Evolutionary conservation across 2,797 vertebrate species (phyloP).

Genomic region (Anas acuta): DNA sequence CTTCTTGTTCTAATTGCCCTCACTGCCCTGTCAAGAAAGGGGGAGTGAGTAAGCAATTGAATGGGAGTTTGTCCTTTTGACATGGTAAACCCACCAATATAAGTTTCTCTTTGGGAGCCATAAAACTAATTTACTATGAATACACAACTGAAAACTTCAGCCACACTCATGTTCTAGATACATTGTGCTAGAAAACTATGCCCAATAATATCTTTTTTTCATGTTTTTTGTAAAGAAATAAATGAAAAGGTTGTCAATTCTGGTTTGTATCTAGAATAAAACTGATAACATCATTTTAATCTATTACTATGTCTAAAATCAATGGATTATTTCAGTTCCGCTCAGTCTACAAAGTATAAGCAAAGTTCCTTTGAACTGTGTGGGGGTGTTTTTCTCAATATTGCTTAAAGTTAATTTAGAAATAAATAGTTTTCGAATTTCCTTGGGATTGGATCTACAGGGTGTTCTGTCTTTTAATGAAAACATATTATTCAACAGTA

Average conservation of each 20-base stretch:
- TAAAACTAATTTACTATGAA: background rate
- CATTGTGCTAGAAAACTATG: background rate
- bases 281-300: background rate
- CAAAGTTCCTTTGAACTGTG: conserved; percentile 17
- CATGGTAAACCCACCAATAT: background rate
- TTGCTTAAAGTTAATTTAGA: background rate
- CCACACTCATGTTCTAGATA: background rate
- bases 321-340: background rate
- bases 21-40: background rate
- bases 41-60: too few relatives aligned
- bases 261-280: background rate
- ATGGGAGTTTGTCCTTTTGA: background rate
- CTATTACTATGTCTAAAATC: background rate
- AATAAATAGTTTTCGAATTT: background rate
- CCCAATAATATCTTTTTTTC: background rate
- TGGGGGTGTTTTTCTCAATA: background rate
- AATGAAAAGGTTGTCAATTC: background rate
- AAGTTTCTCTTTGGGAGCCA: background rate
- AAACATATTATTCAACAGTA: background rate
- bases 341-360: background rate
- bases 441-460: background rate
- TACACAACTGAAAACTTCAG: background rate
- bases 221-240: background rate
- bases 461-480: background rate
- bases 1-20: background rate